Base-by-base conservation (phyloP, 2,113 vertebrate genomes). In the Arizona elegans region DNA sequence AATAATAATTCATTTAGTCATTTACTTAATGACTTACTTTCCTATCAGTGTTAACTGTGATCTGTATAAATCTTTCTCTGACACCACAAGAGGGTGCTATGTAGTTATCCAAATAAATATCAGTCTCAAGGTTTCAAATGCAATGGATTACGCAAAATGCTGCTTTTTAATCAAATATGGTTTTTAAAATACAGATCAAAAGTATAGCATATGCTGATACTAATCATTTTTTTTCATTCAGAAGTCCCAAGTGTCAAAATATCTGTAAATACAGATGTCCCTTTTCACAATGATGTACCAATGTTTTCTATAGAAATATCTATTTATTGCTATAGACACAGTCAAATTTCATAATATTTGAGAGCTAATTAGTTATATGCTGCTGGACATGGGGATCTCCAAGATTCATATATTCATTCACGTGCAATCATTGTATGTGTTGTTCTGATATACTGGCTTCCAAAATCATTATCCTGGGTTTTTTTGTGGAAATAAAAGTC, bases 41-140 rank as follows among this genome's bases (percentile, higher is more conserved):
- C 29, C 50, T 53, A 86, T 29, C 13, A 87, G 58, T 17, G 65
- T 26, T 88, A 33, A 15, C 38, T 70, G 17, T 33, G 26, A 54
- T 26, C 29, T n/a, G 24, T 10, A 23, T 90, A 93, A 93, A 92
- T 88, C 55, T 17, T 81, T 23, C n/a, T 62, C 85, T 94, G 21
- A 86, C 33, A 91, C 56, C 94, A n/a, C 24, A 70, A 53, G 87
- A 29, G 94, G 94, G 90, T 89, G 94, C 94, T 56, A 90, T 5
- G 5, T 38, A 33, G n/a, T 92, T 55, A 88, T 59, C 50, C 65
- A 50, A 21, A 86, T 1, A 33, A 92, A 52, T 23, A 23, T n/a
- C 70, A 81, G 47, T 13, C 75, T 62, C 17, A 2, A 26, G 58
- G 24, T 89, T 89, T 15, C 43, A 50, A 33, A 8, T 70, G n/a